These are phyloP conservation scores for Lamellibrachia satsuma DNA, from an alignment of 2,888 invertebrate species.

Conservation along the genomic window DNA sequence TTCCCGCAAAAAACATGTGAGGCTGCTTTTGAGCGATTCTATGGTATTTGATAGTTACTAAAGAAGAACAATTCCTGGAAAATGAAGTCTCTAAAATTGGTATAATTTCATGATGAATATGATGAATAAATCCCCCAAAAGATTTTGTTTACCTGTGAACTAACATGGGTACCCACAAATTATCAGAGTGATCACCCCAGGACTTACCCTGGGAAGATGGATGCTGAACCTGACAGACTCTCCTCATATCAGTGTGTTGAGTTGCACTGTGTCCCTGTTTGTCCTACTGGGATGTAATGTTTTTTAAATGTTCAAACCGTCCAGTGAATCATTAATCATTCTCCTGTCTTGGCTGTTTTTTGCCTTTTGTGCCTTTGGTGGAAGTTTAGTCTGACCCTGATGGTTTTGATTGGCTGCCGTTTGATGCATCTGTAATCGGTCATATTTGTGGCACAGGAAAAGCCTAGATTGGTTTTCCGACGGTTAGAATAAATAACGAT, in stretches of 20 bases:
- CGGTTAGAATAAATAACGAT: background rate
- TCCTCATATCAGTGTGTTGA: background rate
- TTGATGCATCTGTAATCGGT: background rate
- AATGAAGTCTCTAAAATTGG: too few species aligned
- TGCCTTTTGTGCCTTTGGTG: conserved; percentile 4
- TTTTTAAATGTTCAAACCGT: background rate
- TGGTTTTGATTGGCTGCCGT: background rate
- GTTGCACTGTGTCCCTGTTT: background rate
- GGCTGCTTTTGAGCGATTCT: too few species aligned
- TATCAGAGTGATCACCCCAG: too few species aligned
- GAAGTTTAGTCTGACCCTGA: background rate
- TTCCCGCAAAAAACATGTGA: too few species aligned
- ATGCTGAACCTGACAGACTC: background rate
- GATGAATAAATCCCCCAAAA: too few species aligned
- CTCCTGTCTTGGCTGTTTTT: background rate
- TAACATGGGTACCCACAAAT: too few species aligned
- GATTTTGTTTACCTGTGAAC: too few species aligned
- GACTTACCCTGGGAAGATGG: background rate
- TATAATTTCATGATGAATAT: too few species aligned
- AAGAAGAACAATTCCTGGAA: too few species aligned
- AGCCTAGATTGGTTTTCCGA: background rate
- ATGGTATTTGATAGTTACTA: too few species aligned
- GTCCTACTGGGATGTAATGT: background rate
- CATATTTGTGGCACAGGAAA: background rate
- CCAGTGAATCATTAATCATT: conserved; percentile 10